Conservation (phyloP, 2,797 vertebrate species). For the Hydrophis major region DNA sequence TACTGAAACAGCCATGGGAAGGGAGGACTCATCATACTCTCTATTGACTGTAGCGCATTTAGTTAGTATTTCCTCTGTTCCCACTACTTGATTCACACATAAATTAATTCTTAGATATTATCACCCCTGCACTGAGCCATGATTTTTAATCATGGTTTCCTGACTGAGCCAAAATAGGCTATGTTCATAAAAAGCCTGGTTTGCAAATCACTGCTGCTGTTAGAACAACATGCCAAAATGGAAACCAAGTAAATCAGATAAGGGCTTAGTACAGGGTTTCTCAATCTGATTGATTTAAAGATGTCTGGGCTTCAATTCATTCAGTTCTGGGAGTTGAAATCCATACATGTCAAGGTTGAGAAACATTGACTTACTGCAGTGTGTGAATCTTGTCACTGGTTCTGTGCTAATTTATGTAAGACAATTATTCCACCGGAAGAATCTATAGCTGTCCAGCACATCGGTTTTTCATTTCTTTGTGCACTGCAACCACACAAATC, state of each 20-base stretch:
- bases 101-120: not conserved
- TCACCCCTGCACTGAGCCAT: not conserved
- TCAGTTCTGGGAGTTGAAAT: not conserved
- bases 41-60: not conserved
- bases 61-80: not conserved
- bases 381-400: not conserved
- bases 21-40: not conserved
- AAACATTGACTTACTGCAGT: not conserved
- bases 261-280: not conserved
- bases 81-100: not conserved
- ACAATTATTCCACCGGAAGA: not conserved
- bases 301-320: not conserved
- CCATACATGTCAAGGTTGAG: not conserved
- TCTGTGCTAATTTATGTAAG: too few relatives aligned
- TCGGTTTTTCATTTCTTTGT: not conserved
- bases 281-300: not conserved
- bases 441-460: not conserved
- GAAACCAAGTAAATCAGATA: not conserved
- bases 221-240: not conserved
- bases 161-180: not conserved
- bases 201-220: not conserved
- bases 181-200: not conserved
- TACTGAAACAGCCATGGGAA: not conserved
- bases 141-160: not conserved
- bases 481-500: not conserved